Conservation (phyloP, 2,888 invertebrate species). For the Polymixis flavicincta region DNA sequence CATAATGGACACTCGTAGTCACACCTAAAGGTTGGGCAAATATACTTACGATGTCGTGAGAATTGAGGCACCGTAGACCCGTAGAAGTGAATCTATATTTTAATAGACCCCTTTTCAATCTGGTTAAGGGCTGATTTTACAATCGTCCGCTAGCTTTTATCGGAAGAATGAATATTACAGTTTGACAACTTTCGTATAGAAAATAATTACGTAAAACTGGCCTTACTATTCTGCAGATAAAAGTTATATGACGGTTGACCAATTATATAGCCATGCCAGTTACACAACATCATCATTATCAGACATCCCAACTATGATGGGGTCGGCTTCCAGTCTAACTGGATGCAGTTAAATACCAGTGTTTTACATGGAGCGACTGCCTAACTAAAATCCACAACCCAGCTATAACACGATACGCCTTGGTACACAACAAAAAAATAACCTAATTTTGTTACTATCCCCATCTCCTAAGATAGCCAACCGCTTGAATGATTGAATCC, state of each 20-base stretch:
- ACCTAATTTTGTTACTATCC: neutral
- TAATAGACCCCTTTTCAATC: neutral
- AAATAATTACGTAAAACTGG: neutral
- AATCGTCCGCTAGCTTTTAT: too few relatives aligned
- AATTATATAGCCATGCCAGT: too few relatives aligned
- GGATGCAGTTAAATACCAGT: too few relatives aligned
- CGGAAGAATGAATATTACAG: neutral
- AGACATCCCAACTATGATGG: too few relatives aligned
- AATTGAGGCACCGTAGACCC: neutral
- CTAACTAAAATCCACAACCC: too few relatives aligned
- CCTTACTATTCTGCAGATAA: too few relatives aligned
- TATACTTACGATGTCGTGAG: conserved; percentile 4
- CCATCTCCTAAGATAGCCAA: too few relatives aligned
- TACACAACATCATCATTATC: too few relatives aligned
- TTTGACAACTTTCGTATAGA: neutral
- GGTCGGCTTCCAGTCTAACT: too few relatives aligned
- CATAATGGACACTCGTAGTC: conserved; percentile 11
- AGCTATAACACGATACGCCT: too few relatives aligned
- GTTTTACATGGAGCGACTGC: too few relatives aligned
- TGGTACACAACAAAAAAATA: neutral
- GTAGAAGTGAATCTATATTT: neutral
- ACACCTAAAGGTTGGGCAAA: conserved; percentile 2
- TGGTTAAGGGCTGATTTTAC: neutral
- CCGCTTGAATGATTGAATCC: neutral
- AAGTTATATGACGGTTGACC: neutral